Conservation (phyloP, 1,140 invertebrate species). For the Dreissena rostriformis region DNA sequence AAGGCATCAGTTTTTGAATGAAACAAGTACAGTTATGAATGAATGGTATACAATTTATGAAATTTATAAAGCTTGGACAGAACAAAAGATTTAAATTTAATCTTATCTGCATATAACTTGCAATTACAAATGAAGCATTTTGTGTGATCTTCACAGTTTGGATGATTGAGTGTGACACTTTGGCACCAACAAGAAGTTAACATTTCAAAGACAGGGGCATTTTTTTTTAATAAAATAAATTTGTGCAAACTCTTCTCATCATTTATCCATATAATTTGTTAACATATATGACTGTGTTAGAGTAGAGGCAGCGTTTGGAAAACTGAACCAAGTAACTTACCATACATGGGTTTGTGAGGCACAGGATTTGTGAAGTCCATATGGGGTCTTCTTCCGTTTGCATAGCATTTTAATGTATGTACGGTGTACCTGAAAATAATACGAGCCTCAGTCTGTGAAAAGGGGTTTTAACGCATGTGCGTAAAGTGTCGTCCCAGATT, state of each 20-base stretch:
- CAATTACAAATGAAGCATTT: neutral
- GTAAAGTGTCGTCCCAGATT: too few relatives aligned
- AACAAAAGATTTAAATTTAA: neutral
- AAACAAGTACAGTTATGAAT: neutral
- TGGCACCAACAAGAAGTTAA: neutral
- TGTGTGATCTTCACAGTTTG: too few relatives aligned
- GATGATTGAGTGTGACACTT: neutral
- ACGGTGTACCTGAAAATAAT: slow-evolving; percentile 32
- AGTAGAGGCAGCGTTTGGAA: too few relatives aligned
- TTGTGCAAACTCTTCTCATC: neutral
- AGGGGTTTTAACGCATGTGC: too few relatives aligned
- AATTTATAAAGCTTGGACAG: neutral
- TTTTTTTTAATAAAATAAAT: neutral
- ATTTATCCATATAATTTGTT: neutral
- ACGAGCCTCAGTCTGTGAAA: too few relatives aligned
- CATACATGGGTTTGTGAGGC: slow-evolving; percentile 88
- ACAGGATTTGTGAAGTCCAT: slow-evolving; percentile 82
- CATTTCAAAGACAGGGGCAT: neutral
- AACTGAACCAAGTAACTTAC: slow-evolving; percentile 81
- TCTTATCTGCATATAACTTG: neutral
- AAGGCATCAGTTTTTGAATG: neutral
- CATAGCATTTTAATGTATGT: slow-evolving; percentile 49
- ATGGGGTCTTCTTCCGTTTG: slow-evolving; percentile 26
- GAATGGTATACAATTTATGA: neutral
- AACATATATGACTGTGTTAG: too few relatives aligned